Base-by-base conservation (phyloP, 1,140 invertebrate genomes). In the Apis mellifera region DNA sequence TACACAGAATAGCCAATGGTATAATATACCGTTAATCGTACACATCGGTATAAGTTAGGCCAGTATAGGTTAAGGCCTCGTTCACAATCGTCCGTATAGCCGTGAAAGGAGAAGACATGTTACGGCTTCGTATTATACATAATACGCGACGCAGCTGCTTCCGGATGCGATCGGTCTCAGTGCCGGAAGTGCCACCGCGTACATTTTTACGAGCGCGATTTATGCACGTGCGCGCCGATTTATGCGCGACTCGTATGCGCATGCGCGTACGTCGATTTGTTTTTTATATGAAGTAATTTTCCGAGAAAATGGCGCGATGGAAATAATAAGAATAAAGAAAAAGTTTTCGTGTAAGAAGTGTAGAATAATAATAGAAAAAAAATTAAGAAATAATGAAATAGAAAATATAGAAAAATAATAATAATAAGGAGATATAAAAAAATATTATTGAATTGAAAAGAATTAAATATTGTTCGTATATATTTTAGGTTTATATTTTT, bases 101-200 rank as follows among this genome's bases (percentile, higher is more conserved):
- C 78, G 69, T 48, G 59, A 73, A 80, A 73, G 78, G 70, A 73
- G 42, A 59, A 13, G 78, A 86, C 84, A 78, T 81, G 80, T 80
- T 80, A 77, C 68, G 11, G 55, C 59, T 59, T 74, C 75, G 64
- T 78, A 78, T 23, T 55, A 32, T 59, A 59, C 54, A 32, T 73
- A 73, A 42, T 73, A 73, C 55, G 50, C 66, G 66, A 62, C 75
- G 68, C 74, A 57, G 62, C 83, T 85, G 78, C 78, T 83, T 78
- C 87, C 87, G 87, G 87, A 89, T 89, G 86, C 70, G 81, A 88
- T 88, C 71, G 71, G 71, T 73, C 71, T 59, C 71, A 55, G 13
- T 85, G 79, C 86, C 87, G 87, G 87, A 89, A 89, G 86, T 59
- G 73, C 64, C 65, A 55, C 54, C 68, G 70, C 79, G 80, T 78